phyloP scores from a whole-genome alignment of 2,797 vertebrate genomes.

The Bovichtus variegatus region DNA sequence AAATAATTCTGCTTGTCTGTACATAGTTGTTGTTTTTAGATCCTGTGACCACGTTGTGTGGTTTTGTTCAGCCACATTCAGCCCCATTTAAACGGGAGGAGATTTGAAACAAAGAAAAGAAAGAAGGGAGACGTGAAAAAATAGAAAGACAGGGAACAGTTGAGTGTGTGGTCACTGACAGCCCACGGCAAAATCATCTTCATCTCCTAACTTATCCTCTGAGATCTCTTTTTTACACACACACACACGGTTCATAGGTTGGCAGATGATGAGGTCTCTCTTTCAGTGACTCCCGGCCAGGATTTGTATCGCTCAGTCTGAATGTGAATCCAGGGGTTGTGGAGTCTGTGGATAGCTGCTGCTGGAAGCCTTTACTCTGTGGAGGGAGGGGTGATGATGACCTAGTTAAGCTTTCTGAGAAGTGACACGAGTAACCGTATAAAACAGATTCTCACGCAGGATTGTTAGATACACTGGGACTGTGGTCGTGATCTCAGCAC shows the following conservation, averaged over 20 bases:
- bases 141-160: slow-evolving; percentile 7
- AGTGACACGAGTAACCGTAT: slow-evolving; percentile 3
- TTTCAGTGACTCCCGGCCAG: slow-evolving; percentile 62
- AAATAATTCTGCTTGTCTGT: neutral
- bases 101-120: slow-evolving; percentile 37
- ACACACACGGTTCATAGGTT: slow-evolving; percentile 26
- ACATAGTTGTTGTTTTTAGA: neutral
- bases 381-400: slow-evolving; percentile 51
- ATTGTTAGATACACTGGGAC: neutral
- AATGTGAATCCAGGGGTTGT: slow-evolving; percentile 70
- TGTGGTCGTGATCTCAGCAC: neutral
- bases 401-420: slow-evolving; percentile 60
- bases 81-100: neutral
- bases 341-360: slow-evolving; percentile 6
- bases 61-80: neutral
- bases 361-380: slow-evolving; percentile 27
- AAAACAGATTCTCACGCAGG: neutral
- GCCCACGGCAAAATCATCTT: slow-evolving; percentile 63
- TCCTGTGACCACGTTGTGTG: neutral
- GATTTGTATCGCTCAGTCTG: slow-evolving; percentile 72
- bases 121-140: slow-evolving; percentile 1
- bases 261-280: slow-evolving; percentile 55
- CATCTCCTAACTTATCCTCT: slow-evolving; percentile 61
- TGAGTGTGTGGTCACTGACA: slow-evolving; percentile 48
- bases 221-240: slow-evolving; percentile 34